Conservation (phyloP, 2,113 vertebrate genomes). For the Podiceps cristatus region DNA sequence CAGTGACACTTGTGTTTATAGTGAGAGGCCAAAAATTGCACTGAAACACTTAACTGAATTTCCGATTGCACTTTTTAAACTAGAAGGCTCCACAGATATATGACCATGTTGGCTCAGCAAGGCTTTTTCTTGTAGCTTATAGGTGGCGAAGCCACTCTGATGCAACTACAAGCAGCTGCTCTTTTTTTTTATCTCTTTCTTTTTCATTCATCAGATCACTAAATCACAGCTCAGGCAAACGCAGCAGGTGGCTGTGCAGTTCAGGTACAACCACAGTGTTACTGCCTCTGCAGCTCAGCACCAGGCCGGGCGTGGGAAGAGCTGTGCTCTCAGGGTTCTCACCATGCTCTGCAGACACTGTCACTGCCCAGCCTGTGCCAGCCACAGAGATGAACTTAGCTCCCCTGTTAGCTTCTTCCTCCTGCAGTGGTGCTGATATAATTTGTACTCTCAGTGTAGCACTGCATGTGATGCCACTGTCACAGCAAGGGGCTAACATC, state of each 20-base stretch:
- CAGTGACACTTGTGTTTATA: not conserved
- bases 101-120: not conserved
- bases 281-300: rapidly evolving
- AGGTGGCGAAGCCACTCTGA: not conserved
- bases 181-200: not conserved
- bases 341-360: not conserved
- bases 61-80: not conserved
- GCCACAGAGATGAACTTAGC: not conserved
- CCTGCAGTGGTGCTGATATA: rapidly evolving
- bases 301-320: not conserved
- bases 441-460: not conserved
- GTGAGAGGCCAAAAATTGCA: slow-evolving; percentile 1
- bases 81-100: not conserved
- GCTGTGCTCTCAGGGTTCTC: not conserved
- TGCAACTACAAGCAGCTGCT: not conserved
- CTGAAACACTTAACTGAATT: not conserved
- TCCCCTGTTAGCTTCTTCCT: not conserved
- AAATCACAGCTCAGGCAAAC: not conserved
- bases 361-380: not conserved
- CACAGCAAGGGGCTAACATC: not conserved
- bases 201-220: not conserved
- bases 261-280: not conserved
- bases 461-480: not conserved
- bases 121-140: not conserved
- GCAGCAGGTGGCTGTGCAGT: not conserved